Percentiles rank a stretch among this genome's conserved stretches.
phyloP scores from a whole-genome alignment of 2,888 invertebrate species.

The Orgyia antiqua region DNA sequence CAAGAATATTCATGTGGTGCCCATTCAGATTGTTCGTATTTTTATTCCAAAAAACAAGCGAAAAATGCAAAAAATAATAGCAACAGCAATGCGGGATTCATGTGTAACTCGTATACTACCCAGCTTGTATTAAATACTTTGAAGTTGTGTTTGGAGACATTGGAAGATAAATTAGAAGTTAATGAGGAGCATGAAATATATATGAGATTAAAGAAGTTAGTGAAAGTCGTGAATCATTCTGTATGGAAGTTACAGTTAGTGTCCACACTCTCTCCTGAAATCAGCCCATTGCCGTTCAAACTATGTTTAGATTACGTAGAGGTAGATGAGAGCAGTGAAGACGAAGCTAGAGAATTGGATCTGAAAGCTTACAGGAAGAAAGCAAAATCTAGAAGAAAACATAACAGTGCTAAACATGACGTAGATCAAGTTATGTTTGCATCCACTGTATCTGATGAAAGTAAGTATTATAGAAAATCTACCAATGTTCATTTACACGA shows the following conservation, averaged over 20 bases:
- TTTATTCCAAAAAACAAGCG: constrained; percentile 62
- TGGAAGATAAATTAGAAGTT: constrained; percentile 44
- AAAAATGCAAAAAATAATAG: constrained; percentile 39
- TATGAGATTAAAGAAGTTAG: constrained; percentile 48
- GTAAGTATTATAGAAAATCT: too few species aligned
- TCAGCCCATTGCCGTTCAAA: constrained; percentile 58
- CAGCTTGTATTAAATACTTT: constrained; percentile 78
- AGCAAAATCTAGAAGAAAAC: constrained; percentile 50
- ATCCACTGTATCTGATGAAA: constrained; percentile 61
- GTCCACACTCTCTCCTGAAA: constrained; percentile 72
- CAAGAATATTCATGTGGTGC: constrained; percentile 64
- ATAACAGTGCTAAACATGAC: constrained; percentile 55
- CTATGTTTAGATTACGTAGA: constrained; percentile 68
- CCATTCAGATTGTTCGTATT: constrained; percentile 70
- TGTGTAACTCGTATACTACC: constrained; percentile 79
- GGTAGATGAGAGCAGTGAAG: constrained; percentile 66
- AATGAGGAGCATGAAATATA: constrained; percentile 38
- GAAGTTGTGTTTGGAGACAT: constrained; percentile 71
- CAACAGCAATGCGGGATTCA: constrained; percentile 64
- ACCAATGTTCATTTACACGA: too few species aligned
- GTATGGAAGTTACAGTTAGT: constrained; percentile 85
- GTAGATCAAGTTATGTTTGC: constrained; percentile 54
- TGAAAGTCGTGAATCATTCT: constrained; percentile 80
- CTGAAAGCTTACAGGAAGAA: constrained; percentile 53
- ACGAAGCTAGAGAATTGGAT: constrained; percentile 58